Conservation (phyloP, 37 sponge, comb jelly and placozoan species). For the Hormiphora californensis region DNA sequence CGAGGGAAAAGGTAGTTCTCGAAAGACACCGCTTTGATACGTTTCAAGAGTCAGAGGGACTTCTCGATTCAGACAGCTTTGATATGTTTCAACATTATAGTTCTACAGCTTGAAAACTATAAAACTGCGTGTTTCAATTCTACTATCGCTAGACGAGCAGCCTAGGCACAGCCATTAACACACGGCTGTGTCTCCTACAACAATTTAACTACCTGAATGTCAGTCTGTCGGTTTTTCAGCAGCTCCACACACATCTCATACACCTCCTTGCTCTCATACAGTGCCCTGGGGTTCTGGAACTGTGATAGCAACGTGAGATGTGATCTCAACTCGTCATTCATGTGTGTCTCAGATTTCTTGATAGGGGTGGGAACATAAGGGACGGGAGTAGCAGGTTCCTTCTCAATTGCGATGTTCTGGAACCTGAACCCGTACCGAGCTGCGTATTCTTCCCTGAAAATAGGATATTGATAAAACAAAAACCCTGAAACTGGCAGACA, state of each 20-base stretch:
- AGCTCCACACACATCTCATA: background rate
- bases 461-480: background rate
- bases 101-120: no score
- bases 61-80: no score
- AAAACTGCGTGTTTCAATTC: no score
- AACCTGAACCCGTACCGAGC: background rate
- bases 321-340: slow-evolving; percentile 25
- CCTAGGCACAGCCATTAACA: no score
- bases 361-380: background rate
- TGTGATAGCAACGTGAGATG: background rate
- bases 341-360: background rate
- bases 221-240: background rate
- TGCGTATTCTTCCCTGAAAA: background rate
- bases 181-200: no score
- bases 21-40: no score
- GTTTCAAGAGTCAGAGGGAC: no score
- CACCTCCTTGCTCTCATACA: background rate
- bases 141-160: no score
- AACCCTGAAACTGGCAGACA: no score
- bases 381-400: background rate
- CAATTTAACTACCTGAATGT: slow-evolving; percentile 55
- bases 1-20: no score
- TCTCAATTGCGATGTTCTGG: background rate
- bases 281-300: background rate
- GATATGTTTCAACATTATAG: no score